Conservation (phyloP, 2,113 vertebrate species). For the Macheiramphus alcinus region DNA sequence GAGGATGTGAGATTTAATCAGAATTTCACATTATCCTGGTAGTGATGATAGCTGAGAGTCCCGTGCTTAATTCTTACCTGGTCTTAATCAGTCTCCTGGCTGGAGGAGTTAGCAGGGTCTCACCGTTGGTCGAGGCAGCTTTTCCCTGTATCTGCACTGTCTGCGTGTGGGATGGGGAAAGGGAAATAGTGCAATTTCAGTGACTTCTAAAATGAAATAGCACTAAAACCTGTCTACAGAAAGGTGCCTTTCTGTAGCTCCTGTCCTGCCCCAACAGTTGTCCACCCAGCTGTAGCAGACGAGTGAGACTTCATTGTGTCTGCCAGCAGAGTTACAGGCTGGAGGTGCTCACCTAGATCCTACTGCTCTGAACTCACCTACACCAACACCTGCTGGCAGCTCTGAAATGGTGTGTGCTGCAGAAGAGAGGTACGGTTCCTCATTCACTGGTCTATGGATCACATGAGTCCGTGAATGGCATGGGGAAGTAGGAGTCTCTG, state of each 20-base stretch:
- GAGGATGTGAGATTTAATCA: background rate
- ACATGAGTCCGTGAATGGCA: background rate
- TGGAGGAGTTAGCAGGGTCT: background rate
- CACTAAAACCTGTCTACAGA: background rate
- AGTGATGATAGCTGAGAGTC: background rate
- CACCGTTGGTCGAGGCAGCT: background rate
- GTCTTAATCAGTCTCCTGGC: background rate
- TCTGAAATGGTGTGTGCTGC: background rate
- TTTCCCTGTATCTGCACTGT: background rate
- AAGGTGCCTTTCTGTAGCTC: background rate
- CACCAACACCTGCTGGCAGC: background rate
- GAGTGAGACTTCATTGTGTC: fast-evolving
- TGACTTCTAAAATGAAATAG: background rate
- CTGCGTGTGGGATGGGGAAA: background rate
- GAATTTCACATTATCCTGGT: background rate
- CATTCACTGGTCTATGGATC: background rate
- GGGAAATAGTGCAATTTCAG: background rate
- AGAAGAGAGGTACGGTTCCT: background rate
- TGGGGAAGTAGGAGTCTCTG: background rate
- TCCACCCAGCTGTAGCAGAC: background rate
- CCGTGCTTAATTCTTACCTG: background rate
- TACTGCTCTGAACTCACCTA: background rate
- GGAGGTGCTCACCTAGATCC: background rate
- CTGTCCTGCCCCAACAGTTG: background rate
- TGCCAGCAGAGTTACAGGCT: background rate